Percentiles rank a stretch among this genome's conserved stretches.
phyloP scores from a whole-genome alignment of 2,113 vertebrate species.

The Physeter macrocephalus region DNA sequence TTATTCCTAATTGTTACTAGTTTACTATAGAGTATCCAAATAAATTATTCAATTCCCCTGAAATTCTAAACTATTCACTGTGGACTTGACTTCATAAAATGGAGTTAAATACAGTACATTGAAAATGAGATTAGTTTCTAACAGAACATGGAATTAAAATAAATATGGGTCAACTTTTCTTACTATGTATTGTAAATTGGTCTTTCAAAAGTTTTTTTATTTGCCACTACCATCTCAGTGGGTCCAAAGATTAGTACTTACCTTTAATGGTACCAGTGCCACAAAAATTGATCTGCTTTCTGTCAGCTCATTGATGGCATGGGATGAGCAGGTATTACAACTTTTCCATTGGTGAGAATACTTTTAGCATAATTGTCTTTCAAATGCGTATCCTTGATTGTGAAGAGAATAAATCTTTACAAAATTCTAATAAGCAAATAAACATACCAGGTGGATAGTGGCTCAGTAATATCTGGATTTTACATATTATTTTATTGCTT shows the following conservation, averaged over 20 bases:
- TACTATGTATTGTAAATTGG: not conserved
- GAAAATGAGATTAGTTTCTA: not conserved
- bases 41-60: not conserved
- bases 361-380: not conserved
- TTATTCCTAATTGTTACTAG: not conserved
- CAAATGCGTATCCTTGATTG: not conserved
- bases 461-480: not conserved
- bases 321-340: not conserved
- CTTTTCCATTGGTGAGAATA: not conserved
- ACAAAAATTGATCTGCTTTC: not conserved
- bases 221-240: not conserved
- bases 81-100: not conserved
- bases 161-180: not conserved
- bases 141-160: not conserved
- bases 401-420: not conserved
- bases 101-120: not conserved
- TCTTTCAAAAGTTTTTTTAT: not conserved
- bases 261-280: not conserved
- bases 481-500: not conserved
- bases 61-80: not conserved
- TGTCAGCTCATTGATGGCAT: not conserved
- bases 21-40: not conserved
- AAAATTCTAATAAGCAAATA: not conserved
- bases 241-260: not conserved
- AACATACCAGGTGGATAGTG: not conserved